phyloP scores from a whole-genome alignment of 1,140 invertebrate genomes.

The Aphelenchoides avenae region DNA sequence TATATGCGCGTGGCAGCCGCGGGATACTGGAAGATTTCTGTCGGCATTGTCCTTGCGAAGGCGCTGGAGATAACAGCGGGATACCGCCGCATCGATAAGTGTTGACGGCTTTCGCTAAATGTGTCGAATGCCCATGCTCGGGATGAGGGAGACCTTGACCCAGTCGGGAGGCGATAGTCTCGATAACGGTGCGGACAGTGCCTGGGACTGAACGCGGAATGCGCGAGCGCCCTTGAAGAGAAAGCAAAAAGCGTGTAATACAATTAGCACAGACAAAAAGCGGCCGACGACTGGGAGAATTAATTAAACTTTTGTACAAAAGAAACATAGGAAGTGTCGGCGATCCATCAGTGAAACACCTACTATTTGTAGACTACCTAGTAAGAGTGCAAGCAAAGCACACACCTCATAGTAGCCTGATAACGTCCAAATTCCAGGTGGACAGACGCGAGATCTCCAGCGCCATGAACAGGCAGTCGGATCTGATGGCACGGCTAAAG shows the following conservation, averaged over 20 bases:
- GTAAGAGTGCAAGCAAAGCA: neutral
- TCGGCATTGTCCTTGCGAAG: too few species aligned
- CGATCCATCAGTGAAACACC: neutral
- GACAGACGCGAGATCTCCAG: slow-evolving; percentile 12
- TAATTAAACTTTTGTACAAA: neutral
- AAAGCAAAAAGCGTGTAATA: neutral
- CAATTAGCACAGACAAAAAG: neutral
- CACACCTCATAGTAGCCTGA: neutral
- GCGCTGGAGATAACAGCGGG: too few species aligned
- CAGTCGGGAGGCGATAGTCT: neutral
- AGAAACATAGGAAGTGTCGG: neutral
- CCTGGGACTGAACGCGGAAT: neutral
- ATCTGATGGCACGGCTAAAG: slow-evolving; percentile 17
- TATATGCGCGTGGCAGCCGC: too few species aligned
- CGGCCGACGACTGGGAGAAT: neutral
- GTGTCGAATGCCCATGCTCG: neutral
- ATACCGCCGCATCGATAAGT: neutral
- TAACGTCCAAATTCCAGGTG: slow-evolving; percentile 17
- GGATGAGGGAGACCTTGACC: neutral
- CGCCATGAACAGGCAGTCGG: slow-evolving; percentile 22
- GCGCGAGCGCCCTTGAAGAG: neutral
- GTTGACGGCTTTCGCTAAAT: neutral
- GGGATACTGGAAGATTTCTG: too few species aligned
- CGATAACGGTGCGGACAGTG: neutral
- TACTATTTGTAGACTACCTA: neutral